phyloP scores from a whole-genome alignment of 2,797 vertebrate species.

The Smutsia temminckii region DNA sequence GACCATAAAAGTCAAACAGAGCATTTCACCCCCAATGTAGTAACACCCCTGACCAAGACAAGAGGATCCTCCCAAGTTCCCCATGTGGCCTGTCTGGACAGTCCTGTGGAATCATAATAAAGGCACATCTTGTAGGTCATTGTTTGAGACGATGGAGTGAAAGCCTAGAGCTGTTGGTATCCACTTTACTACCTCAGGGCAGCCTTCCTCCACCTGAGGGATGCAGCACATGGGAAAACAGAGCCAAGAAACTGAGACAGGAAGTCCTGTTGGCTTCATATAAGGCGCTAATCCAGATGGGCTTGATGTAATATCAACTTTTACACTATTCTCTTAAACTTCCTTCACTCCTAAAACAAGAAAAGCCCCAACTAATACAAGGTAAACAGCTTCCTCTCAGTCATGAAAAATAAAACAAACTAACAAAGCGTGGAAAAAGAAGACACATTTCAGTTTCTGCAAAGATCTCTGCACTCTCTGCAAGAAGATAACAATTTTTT shows the following conservation, averaged over 20 bases:
- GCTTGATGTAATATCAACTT: neutral
- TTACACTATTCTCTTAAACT: neutral
- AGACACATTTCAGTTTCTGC: neutral
- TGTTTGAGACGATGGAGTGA: neutral
- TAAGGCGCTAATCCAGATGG: neutral
- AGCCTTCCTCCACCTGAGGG: no score
- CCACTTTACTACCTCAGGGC: neutral
- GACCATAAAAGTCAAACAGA: neutral
- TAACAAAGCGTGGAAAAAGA: neutral
- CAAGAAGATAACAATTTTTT: neutral
- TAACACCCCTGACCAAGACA: neutral
- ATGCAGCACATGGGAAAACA: neutral
- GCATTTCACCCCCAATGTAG: neutral
- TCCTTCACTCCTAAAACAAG: neutral
- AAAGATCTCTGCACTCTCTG: neutral
- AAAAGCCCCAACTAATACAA: neutral
- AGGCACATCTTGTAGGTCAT: neutral
- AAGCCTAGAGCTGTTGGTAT: neutral
- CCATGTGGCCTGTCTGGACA: neutral
- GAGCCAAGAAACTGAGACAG: neutral
- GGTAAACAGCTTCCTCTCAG: neutral
- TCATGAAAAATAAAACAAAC: neutral
- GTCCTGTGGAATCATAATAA: neutral
- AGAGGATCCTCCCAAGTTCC: neutral
- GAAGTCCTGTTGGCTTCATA: no score